Conservation (phyloP, 2,888 invertebrate species). For the Apantesis nais region DNA sequence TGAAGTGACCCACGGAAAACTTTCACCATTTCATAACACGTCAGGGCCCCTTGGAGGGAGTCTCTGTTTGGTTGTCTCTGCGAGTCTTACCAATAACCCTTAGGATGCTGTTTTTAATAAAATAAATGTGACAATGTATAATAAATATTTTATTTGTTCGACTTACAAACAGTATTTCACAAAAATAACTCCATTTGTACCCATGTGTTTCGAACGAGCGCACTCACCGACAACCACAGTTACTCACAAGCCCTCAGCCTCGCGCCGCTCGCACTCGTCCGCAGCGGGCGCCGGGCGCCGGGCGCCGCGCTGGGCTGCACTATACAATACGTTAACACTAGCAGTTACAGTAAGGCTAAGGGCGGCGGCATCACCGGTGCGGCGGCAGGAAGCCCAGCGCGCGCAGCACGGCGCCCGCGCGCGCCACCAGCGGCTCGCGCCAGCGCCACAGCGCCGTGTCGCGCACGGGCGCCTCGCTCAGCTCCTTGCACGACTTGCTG, state of each 20-base stretch:
- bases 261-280: neutral
- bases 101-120: neutral
- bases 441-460: conserved; percentile 96
- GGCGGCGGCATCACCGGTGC: conserved; percentile 50
- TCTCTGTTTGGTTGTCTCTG: no score
- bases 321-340: neutral
- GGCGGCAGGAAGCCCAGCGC: conserved; percentile 89
- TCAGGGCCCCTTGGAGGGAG: neutral
- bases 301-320: neutral
- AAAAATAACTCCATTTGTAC: conserved; percentile 21
- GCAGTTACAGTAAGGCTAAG: neutral
- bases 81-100: no score
- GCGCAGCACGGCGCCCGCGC: conserved; percentile 89
- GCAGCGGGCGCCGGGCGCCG: neutral
- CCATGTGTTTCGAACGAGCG: conserved; percentile 10
- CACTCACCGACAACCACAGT: conserved; percentile 12
- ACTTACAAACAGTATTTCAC: conserved; percentile 21
- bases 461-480: conserved; percentile 91
- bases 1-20: neutral
- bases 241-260: conserved; percentile 1
- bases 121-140: conserved; percentile 2
- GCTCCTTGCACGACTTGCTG: conserved; percentile 93
- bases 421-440: conserved; percentile 90
- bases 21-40: neutral
- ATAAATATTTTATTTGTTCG: conserved; percentile 26